Conservation (phyloP, 1,140 invertebrate species). For the Leucophenga varia region DNA sequence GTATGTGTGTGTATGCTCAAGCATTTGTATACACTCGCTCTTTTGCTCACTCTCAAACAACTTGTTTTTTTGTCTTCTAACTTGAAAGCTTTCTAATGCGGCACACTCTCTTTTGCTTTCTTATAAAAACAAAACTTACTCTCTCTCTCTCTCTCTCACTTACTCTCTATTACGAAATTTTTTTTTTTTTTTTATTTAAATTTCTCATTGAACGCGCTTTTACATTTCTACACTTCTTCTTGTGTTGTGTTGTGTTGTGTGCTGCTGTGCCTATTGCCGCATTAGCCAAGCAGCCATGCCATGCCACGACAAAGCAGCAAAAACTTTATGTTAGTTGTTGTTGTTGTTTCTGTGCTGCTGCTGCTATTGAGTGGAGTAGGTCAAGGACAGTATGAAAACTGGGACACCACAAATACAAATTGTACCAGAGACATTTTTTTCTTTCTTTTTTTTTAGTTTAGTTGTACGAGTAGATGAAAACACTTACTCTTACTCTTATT, state of each 20-base stretch:
- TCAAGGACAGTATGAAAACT: slow-evolving; percentile 57
- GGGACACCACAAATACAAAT: slow-evolving; percentile 38
- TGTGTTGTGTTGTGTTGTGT: too few relatives aligned
- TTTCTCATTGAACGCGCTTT: slow-evolving; percentile 8
- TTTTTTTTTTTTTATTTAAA: too few relatives aligned
- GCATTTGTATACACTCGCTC: background rate
- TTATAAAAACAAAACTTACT: slow-evolving; percentile 41
- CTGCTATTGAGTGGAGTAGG: slow-evolving; percentile 50
- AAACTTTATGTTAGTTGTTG: background rate
- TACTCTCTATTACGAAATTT: slow-evolving; percentile 22
- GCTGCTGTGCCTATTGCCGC: slow-evolving; percentile 9
- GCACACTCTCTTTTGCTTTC: slow-evolving; percentile 42
- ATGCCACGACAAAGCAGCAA: background rate
- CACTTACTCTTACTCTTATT: too few relatives aligned
- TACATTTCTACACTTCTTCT: too few relatives aligned
- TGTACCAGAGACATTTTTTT: too few relatives aligned
- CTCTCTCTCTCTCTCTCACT: slow-evolving; percentile 24
- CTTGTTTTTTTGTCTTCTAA: slow-evolving; percentile 8
- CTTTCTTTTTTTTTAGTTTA: too few relatives aligned
- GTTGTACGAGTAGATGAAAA: too few relatives aligned
- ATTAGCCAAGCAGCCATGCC: slow-evolving; percentile 37
- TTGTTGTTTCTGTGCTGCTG: background rate
- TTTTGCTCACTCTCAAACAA: slow-evolving; percentile 13
- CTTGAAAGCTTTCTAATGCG: slow-evolving; percentile 15
- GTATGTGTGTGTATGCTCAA: background rate